A percentile compares a stretch with the other conserved stretches of the same genome.
These are phyloP conservation scores for Magallana gigas DNA, from an alignment of 1,140 invertebrate species.

Conservation along the genomic window DNA sequence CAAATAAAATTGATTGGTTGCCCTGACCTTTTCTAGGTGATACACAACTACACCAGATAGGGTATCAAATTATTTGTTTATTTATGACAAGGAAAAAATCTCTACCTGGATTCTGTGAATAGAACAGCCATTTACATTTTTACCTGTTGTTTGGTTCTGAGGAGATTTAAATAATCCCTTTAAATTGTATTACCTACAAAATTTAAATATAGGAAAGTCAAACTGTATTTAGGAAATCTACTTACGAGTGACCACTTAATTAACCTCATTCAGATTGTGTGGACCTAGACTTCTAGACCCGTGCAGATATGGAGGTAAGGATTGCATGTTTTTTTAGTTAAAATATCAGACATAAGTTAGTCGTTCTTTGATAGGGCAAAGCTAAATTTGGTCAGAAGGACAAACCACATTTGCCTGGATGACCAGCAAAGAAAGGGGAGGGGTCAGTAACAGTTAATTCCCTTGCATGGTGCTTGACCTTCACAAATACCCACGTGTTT, in stretches of 20 bases:
- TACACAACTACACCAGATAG: neutral
- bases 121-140: too few species aligned
- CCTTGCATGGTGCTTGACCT: too few species aligned
- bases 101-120: too few species aligned
- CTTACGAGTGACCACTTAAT: neutral
- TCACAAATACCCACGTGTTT: too few species aligned
- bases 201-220: neutral
- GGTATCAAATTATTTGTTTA: constrained; percentile 1
- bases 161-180: neutral
- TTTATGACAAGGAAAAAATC: neutral
- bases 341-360: too few species aligned
- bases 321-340: too few species aligned
- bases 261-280: neutral
- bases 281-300: neutral
- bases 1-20: neutral
- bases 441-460: too few species aligned
- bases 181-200: neutral
- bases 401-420: too few species aligned
- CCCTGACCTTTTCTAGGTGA: neutral
- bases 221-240: neutral
- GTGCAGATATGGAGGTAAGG: neutral
- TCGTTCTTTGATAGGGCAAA: too few species aligned
- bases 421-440: too few species aligned
- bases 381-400: too few species aligned
- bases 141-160: neutral